A percentile compares a stretch with the other conserved stretches of the same genome.
Evolutionary conservation across 2,888 invertebrate species (phyloP).

Genomic region (Zelleria hepariella): DNA sequence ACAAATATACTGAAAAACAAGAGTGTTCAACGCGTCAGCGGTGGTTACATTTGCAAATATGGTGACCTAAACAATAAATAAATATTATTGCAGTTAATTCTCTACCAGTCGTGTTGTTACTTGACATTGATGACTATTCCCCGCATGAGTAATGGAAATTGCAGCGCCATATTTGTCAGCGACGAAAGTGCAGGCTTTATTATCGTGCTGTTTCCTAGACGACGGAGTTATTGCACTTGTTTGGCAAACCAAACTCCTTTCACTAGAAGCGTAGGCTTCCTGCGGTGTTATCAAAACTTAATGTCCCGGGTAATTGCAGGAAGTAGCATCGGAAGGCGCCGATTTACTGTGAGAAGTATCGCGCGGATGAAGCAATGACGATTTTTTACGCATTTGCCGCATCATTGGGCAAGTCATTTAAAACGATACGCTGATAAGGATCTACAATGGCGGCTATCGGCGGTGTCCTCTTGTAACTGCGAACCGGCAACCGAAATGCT

Average conservation of each 20-base stretch:
- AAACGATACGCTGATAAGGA: neutral
- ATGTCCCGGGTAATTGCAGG: neutral
- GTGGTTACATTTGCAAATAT: neutral
- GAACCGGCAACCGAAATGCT: conserved; percentile 55
- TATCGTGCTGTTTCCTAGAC: neutral
- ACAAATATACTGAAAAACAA: no score
- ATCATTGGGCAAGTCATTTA: neutral
- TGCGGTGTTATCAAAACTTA: neutral
- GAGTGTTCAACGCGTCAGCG: no score
- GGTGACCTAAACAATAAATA: neutral
- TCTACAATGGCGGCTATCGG: neutral
- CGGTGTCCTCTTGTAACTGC: neutral
- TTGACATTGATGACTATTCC: conserved; percentile 1
- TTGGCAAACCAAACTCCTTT: neutral
- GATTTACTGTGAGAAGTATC: neutral
- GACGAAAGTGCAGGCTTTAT: neutral
- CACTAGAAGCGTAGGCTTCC: neutral
- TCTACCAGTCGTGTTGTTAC: neutral
- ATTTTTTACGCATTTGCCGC: neutral
- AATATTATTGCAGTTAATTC: neutral
- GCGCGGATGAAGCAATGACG: neutral
- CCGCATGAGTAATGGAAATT: conserved; percentile 6
- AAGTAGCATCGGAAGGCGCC: neutral
- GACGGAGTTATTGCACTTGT: neutral
- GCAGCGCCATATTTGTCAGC: conserved; percentile 6